phyloP scores from a whole-genome alignment of 1,140 invertebrate genomes.

The Probaryconus sp. region DNA sequence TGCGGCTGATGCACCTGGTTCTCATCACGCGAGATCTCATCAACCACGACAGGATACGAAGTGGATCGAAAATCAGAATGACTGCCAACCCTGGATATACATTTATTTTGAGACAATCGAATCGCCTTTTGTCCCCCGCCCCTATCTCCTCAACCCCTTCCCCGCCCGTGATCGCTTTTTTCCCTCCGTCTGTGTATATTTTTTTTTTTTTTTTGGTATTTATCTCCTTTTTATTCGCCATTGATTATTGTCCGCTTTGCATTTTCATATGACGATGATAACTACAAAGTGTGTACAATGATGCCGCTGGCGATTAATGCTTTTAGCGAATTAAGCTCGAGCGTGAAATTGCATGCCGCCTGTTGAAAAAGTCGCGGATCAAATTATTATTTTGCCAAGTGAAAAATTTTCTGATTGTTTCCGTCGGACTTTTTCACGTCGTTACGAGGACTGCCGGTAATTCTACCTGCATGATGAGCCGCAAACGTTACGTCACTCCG shows the following conservation, averaged over 20 bases:
- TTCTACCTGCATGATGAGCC: slow-evolving; percentile 1
- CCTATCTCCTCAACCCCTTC: not conserved
- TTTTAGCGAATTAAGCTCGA: slow-evolving; percentile 54
- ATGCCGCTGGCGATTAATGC: slow-evolving; percentile 47
- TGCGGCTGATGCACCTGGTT: slow-evolving; percentile 67
- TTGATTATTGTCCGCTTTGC: slow-evolving; percentile 43
- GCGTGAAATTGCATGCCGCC: slow-evolving; percentile 51
- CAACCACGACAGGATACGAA: slow-evolving; percentile 56
- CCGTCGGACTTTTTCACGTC: not conserved
- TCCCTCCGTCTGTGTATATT: no score
- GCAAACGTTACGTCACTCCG: no score
- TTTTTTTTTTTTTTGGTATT: no score
- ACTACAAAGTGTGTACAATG: slow-evolving; percentile 49
- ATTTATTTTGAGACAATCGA: slow-evolving; percentile 41
- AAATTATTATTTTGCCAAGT: slow-evolving; percentile 50
- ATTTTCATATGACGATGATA: slow-evolving; percentile 44
- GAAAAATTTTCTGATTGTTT: slow-evolving; percentile 55
- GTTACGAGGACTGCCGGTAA: not conserved
- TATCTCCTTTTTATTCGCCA: slow-evolving; percentile 9
- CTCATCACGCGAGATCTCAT: slow-evolving; percentile 64
- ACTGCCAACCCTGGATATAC: slow-evolving; percentile 10
- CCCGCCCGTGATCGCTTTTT: not conserved
- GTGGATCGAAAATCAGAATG: slow-evolving; percentile 47
- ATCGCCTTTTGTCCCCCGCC: slow-evolving; percentile 15
- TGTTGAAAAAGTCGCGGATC: slow-evolving; percentile 39